These are phyloP conservation scores for Heliconius cydno DNA, from an alignment of 2,888 invertebrate genomes.

Conservation along the genomic window DNA sequence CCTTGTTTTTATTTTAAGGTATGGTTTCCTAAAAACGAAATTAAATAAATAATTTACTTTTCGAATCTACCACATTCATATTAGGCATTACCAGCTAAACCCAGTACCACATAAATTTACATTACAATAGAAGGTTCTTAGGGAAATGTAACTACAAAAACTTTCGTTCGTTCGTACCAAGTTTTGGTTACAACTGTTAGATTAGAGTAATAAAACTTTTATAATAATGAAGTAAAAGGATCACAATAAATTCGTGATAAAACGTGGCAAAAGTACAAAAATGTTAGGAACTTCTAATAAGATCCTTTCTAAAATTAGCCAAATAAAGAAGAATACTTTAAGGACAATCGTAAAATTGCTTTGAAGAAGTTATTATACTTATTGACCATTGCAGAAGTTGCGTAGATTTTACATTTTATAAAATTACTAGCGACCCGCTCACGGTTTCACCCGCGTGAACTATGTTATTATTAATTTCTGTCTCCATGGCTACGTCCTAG, in stretches of 20 bases:
- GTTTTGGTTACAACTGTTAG: not conserved
- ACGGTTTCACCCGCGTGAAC: too few relatives aligned
- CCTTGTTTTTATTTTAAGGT: too few relatives aligned
- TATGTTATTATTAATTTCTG: too few relatives aligned
- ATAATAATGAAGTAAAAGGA: conserved; percentile 30
- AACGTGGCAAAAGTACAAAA: conserved; percentile 19
- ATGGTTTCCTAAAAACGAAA: too few relatives aligned
- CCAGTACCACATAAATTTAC: not conserved
- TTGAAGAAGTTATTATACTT: not conserved
- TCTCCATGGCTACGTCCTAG: too few relatives aligned
- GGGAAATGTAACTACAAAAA: conserved; percentile 7
- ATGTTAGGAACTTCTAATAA: conserved; percentile 35
- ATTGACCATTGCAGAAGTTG: too few relatives aligned
- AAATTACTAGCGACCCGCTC: too few relatives aligned
- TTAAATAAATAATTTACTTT: too few relatives aligned
- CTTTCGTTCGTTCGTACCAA: not conserved
- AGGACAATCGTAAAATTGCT: conserved; percentile 5
- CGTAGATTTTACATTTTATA: too few relatives aligned
- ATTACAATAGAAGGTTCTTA: not conserved
- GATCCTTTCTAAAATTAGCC: conserved; percentile 26
- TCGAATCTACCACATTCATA: not conserved
- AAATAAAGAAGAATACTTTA: conserved; percentile 22
- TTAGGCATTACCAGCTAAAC: not conserved
- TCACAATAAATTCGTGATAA: conserved; percentile 31
- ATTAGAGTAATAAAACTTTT: conserved; percentile 17